Evolutionary conservation across 2,797 vertebrate species (phyloP), one percentile per base, ranked within the genome.

Genomic region (Ctenopoma kingsleyae): DNA sequence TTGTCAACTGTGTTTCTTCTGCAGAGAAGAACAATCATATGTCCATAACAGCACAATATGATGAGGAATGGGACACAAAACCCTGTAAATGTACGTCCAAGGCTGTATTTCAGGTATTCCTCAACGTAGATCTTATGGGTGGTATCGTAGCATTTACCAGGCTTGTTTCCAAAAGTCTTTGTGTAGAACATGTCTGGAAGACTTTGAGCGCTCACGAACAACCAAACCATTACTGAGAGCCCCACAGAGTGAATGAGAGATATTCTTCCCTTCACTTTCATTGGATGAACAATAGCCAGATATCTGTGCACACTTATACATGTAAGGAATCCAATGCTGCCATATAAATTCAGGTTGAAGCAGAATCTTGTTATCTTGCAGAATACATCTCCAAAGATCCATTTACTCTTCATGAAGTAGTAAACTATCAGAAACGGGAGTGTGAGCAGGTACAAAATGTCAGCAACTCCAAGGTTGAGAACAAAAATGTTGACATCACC

Each of bases 291-390:
- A 1, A 96, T 92, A 43, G 94, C 92, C 83, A 96, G 84, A 79
- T 96, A 96, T 15, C 95, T 91, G 81, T 95, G 95, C 25, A 95
- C 22, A 12, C 95, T 96, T 76, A 96, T 95, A 71, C 94, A 96
- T 1, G 93, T 96, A 43, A 96, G 95, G 73, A 96, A 97, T 3
- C 94, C 92, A 15, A 96, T 96, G 85, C 95, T 96, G 68, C 95
- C 91, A 0, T 96, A 96, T 20, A 95, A 87, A 75, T 96, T 96
- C 67, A 96, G 64, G 51, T 94, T 95, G 84, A 96, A 96, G 41
- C 94, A 89, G 63, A 92, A 79, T 19, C 96, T 85, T 6, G 93
- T 94, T 13, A 95, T 15, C 59, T 87, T 93, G 91, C 96, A 96
- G 80, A 95, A 94, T 2, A 2, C 4, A 0, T 76, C 71, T 69